Evolutionary conservation across 1,140 invertebrate genomes (phyloP).

Genomic region (Calycopis cecrops): DNA sequence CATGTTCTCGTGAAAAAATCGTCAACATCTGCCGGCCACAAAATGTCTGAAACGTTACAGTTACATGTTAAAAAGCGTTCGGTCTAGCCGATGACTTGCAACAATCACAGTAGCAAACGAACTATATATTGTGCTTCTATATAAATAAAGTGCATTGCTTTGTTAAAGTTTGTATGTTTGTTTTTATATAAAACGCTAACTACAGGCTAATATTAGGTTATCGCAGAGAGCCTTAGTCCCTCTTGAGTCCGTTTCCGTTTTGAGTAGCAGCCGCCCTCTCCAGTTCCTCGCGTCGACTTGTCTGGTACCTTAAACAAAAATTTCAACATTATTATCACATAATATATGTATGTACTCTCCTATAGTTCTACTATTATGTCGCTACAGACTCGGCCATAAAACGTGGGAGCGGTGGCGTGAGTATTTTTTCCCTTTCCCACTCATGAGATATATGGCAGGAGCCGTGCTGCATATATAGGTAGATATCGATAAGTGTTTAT

Average conservation of each 20-base stretch:
- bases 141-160: slow-evolving; percentile 1
- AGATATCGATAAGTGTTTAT: too few relatives aligned
- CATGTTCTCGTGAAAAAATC: slow-evolving; percentile 14
- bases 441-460: too few relatives aligned
- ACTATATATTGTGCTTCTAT: slow-evolving; percentile 12
- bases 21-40: slow-evolving; percentile 9
- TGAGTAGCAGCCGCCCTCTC: slow-evolving; percentile 65
- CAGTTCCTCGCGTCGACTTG: slow-evolving; percentile 75
- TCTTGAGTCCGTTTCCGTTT: slow-evolving; percentile 79
- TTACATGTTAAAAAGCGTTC: slow-evolving; percentile 18
- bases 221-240: slow-evolving; percentile 72
- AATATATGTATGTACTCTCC: too few relatives aligned
- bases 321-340: not conserved
- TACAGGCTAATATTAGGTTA: slow-evolving; percentile 4
- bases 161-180: slow-evolving; percentile 7
- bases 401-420: too few relatives aligned
- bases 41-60: slow-evolving; percentile 22
- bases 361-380: too few relatives aligned
- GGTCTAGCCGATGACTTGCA: slow-evolving; percentile 28
- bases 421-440: too few relatives aligned
- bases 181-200: slow-evolving; percentile 11
- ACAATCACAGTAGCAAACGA: slow-evolving; percentile 28
- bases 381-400: too few relatives aligned
- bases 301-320: slow-evolving; percentile 70
- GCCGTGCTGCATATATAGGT: too few relatives aligned